Evolutionary conservation across 2,888 invertebrate genomes (phyloP).

Genomic region (Agriopis marginaria): DNA sequence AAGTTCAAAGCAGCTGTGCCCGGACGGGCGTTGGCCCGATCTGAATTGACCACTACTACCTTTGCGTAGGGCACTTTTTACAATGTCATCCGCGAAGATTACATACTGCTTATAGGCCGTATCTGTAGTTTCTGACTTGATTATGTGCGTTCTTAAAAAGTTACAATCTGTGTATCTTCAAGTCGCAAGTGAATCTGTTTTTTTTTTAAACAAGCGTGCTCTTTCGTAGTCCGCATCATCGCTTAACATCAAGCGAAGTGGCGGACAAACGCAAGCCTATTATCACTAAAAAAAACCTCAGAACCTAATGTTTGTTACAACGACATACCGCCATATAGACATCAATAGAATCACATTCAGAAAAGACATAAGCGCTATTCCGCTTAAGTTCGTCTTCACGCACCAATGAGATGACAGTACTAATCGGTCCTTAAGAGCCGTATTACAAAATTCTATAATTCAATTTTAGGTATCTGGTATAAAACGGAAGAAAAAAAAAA

Average conservation of each 20-base stretch:
- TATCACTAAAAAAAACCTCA: no score
- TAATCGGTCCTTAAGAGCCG: no score
- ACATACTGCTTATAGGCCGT: neutral
- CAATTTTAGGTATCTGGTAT: no score
- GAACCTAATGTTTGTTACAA: no score
- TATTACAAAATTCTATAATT: no score
- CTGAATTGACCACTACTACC: neutral
- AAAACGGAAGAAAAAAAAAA: no score
- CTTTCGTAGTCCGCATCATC: no score
- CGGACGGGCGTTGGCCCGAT: neutral
- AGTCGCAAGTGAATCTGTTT: neutral
- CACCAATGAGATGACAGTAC: neutral
- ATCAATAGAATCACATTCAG: neutral
- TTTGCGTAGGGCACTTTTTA: neutral
- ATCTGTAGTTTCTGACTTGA: neutral
- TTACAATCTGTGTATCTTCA: neutral
- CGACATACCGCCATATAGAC: no score
- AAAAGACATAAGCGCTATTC: neutral
- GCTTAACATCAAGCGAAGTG: no score
- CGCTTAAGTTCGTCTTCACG: neutral
- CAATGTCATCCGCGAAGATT: neutral
- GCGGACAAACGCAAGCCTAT: no score
- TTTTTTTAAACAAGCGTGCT: no score
- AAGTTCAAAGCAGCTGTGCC: conserved; percentile 37
- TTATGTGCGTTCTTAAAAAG: neutral